Conservation (phyloP, 2,797 vertebrate genomes). For the Pogoniulus pusillus region DNA sequence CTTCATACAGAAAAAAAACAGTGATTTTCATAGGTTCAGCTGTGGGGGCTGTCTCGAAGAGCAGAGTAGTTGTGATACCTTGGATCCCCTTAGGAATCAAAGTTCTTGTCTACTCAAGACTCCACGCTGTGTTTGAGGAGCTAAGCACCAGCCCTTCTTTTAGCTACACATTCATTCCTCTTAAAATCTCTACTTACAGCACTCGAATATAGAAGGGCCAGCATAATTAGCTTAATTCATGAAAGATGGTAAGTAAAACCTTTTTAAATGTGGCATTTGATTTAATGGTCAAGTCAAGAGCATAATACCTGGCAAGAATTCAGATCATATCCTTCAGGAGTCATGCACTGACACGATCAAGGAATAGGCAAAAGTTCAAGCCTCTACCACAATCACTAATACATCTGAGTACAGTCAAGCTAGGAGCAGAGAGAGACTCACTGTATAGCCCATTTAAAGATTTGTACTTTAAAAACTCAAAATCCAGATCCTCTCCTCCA, state of each 20-base stretch:
- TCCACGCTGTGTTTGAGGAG: neutral
- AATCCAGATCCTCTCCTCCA: neutral
- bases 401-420: neutral
- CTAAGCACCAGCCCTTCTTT: neutral
- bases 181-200: neutral
- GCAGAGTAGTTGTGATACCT: neutral
- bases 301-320: neutral
- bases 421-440: neutral
- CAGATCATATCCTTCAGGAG: neutral
- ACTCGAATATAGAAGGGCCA: neutral
- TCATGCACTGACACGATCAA: neutral
- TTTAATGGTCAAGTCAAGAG: neutral
- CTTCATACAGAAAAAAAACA: neutral
- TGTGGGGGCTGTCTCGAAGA: neutral
- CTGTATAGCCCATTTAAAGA: neutral
- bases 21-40: rapidly evolving
- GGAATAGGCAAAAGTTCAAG: neutral
- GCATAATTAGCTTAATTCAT: neutral
- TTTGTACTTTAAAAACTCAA: neutral
- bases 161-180: rapidly evolving
- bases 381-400: rapidly evolving
- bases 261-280: neutral
- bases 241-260: neutral
- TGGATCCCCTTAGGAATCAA: neutral
- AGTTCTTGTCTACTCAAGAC: neutral